These are phyloP conservation scores for Equus quagga DNA, from an alignment of 2,113 vertebrate species.

Conservation along the genomic window DNA sequence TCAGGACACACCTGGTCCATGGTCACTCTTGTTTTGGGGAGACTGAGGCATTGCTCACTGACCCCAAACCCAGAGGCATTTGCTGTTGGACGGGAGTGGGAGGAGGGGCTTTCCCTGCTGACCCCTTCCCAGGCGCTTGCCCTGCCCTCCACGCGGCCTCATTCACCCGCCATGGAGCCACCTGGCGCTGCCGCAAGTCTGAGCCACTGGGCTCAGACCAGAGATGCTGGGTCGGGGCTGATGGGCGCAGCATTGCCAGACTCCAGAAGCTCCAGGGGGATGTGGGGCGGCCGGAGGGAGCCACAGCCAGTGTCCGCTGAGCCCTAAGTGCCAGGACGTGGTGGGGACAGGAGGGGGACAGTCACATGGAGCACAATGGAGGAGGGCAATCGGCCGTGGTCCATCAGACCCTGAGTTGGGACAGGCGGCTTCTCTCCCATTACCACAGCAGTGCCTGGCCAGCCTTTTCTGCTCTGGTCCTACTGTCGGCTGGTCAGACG, in stretches of 20 bases:
- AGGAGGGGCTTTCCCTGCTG: not conserved
- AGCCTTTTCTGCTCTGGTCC: not conserved
- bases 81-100: not conserved
- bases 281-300: not conserved
- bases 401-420: too few species aligned
- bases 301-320: not conserved
- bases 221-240: not conserved
- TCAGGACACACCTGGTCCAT: not conserved
- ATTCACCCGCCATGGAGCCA: rapidly evolving
- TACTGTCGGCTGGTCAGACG: rapidly evolving
- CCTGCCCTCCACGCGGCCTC: rapidly evolving
- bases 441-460: too few species aligned
- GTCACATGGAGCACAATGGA: not conserved
- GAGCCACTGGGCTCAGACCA: not conserved
- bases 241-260: rapidly evolving
- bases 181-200: not conserved
- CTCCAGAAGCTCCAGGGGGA: not conserved
- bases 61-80: not conserved
- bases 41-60: not conserved
- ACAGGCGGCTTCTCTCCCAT: not conserved
- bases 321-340: not conserved
- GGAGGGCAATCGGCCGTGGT: too few species aligned
- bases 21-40: not conserved
- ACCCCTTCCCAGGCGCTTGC: not conserved
- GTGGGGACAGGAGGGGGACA: not conserved